Evolutionary conservation across 2,113 vertebrate species (phyloP).

Genomic region (Epinephelus cyanopodus): DNA sequence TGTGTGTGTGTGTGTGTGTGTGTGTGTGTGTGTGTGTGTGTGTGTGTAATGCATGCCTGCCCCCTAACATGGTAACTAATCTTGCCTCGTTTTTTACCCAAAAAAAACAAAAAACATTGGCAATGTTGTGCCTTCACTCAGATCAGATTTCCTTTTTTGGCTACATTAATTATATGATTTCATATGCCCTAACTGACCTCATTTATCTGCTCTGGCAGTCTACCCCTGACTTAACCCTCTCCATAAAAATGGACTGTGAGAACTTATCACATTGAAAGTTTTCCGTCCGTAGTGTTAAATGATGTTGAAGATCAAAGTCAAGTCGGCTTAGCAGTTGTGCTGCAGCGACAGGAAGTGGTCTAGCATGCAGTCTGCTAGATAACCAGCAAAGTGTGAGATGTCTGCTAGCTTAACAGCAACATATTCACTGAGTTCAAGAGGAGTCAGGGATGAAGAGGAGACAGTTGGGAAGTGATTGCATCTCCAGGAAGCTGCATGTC

Average conservation of each 20-base stretch:
- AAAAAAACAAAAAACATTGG: slow-evolving; percentile 3
- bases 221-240: not conserved
- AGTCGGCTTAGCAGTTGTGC: not conserved
- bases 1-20: slow-evolving; percentile 21
- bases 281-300: not conserved
- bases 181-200: not conserved
- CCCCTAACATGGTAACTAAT: slow-evolving; percentile 38
- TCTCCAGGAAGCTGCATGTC: slow-evolving; percentile 67
- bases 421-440: slow-evolving; percentile 5
- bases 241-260: not conserved
- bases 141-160: slow-evolving; percentile 36
- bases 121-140: not conserved
- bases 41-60: slow-evolving; percentile 35
- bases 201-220: not conserved
- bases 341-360: slow-evolving; percentile 66
- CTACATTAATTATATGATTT: slow-evolving; percentile 16
- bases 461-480: slow-evolving; percentile 49
- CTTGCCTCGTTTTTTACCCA: not conserved
- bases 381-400: slow-evolving; percentile 25
- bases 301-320: slow-evolving; percentile 25
- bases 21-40: slow-evolving; percentile 25
- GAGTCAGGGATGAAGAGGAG: slow-evolving; percentile 18
- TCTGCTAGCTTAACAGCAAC: slow-evolving; percentile 14
- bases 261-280: not conserved
- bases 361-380: slow-evolving; percentile 27